phyloP scores from a whole-genome alignment of 2,113 vertebrate genomes.

The Ellobius talpinus region DNA sequence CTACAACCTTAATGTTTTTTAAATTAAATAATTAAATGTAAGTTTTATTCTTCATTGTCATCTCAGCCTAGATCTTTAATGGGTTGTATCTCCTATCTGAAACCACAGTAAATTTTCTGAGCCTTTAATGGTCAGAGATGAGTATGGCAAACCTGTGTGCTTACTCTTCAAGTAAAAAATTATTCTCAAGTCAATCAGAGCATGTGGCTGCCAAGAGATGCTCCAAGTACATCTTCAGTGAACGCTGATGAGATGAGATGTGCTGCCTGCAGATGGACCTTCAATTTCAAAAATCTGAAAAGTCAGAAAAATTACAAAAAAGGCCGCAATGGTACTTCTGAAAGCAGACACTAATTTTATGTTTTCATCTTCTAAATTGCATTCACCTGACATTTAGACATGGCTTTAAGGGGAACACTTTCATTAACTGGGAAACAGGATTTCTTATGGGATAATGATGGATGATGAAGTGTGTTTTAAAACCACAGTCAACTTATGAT shows the following conservation, averaged over 20 bases:
- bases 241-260: not conserved
- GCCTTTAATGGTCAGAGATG: slow-evolving; percentile 30
- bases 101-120: slow-evolving; percentile 29
- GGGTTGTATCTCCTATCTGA: slow-evolving; percentile 23
- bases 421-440: slow-evolving; percentile 64
- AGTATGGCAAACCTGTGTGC: not conserved
- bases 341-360: slow-evolving; percentile 75
- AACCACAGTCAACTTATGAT: slow-evolving; percentile 44
- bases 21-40: not conserved
- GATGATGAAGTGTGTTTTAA: slow-evolving; percentile 57
- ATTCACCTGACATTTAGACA: slow-evolving; percentile 72
- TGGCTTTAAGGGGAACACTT: slow-evolving; percentile 54
- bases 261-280: not conserved
- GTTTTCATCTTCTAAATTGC: slow-evolving; percentile 62
- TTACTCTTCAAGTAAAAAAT: not conserved
- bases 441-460: slow-evolving; percentile 57
- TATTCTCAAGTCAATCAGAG: not conserved
- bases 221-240: slow-evolving; percentile 13
- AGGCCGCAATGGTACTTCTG: slow-evolving; percentile 42
- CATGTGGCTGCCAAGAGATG: not conserved
- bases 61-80: not conserved
- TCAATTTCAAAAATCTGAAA: slow-evolving; percentile 56
- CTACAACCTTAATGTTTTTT: not conserved
- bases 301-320: slow-evolving; percentile 59
- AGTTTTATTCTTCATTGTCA: not conserved